Evolutionary conservation across 2,113 vertebrate genomes (phyloP).

Genomic region (Xenopus tropicalis): UCB_Xtro_10.0 CM004446.2:129351501-129352000

Average conservation of each 20-base stretch:
- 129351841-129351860: too few species aligned
- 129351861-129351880: too few species aligned
- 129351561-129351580: conserved; percentile 2
- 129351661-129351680: conserved; percentile 25
- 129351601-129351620: conserved; percentile 27
- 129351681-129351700: conserved; percentile 41
- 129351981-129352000: not conserved
- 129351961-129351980: not conserved
- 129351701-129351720: conserved; percentile 15
- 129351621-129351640: conserved; percentile 25
- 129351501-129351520: not conserved
- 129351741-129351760: conserved; percentile 41
- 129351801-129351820: not conserved
- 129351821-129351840: not conserved
- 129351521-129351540: not conserved
- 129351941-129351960: too few species aligned
- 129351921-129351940: too few species aligned
- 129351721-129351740: conserved; percentile 32
- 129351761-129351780: conserved; percentile 18
- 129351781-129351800: conserved; percentile 9
- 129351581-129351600: conserved; percentile 35
- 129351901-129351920: too few species aligned
- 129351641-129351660: conserved; percentile 44
- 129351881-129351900: too few species aligned
- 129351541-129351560: conserved; percentile 3